Evolutionary conservation across 1,140 invertebrate genomes (phyloP), one percentile per base, ranked within the genome.

Genomic region (Tetragnatha versicolor): DNA sequence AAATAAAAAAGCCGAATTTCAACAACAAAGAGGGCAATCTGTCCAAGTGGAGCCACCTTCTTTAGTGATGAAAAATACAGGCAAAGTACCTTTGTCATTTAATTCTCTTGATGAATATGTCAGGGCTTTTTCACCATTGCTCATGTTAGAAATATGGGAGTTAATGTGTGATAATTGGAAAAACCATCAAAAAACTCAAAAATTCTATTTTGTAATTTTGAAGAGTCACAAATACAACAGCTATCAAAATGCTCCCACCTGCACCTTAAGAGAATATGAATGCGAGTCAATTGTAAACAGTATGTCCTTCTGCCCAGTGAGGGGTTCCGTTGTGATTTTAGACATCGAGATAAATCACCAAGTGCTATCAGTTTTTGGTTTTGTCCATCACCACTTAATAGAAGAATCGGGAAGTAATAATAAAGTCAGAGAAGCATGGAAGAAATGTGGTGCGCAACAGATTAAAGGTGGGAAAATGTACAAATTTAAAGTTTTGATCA

Each of bases 211-310:
- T 39, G 31, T 20, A 12, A 33, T 72, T 27, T 25, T 37, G n/a
- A 29, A 31, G 31, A 20, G 25, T 45, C 10, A 20, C 25, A 25
- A 51, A 61, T 51, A 39, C 25, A 27, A 33, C 22, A 69, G 79
- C 49, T n/a, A n/a, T n/a, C n/a, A n/a, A n/a, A n/a, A n/a, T n/a
- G n/a, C n/a, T n/a, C n/a, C n/a, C n/a, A n/a, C n/a, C n/a, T n/a
- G n/a, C n/a, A n/a, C n/a, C n/a, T n/a, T 79, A 60, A 79, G 20
- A 1, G 79, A 80, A 14, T 80, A 82, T 51, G 22, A 75, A 76
- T 47, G 78, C 86, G 82, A 73, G 85, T 83, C 51, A 83, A 61
- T 82, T 83, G 3, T 82, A 83, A 22, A 73, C 90, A 2, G 39
- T 37, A 27, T 29, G 1, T 49, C 77, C n/a, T 45, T 60, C 39